A percentile compares a stretch with the other conserved stretches of the same genome.
Conservation (phyloP, 2,797 vertebrate species). For the Pseudochaenichthys georgianus region DNA sequence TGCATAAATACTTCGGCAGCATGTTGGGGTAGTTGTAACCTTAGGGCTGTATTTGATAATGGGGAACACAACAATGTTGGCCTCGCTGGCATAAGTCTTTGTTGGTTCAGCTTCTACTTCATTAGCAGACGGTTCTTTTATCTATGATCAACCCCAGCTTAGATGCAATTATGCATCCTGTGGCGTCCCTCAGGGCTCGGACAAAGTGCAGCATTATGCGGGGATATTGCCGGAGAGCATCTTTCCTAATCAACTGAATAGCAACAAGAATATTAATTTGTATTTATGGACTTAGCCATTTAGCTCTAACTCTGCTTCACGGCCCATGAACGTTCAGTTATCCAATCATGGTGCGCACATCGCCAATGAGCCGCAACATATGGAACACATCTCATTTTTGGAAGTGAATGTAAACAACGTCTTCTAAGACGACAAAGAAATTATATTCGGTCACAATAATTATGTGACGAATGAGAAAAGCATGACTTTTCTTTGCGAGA, state of each 20-base stretch:
- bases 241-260: neutral
- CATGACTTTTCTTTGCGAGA: neutral
- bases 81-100: too few species aligned
- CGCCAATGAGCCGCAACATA: conserved; percentile 3
- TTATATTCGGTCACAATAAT: neutral
- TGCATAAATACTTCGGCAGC: too few species aligned
- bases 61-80: too few species aligned
- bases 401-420: neutral
- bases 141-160: neutral
- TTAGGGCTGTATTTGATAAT: too few species aligned
- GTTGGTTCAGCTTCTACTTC: too few species aligned
- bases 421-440: neutral
- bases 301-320: neutral
- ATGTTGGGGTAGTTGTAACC: too few species aligned
- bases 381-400: neutral
- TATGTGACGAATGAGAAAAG: neutral
- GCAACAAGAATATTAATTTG: neutral
- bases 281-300: neutral
- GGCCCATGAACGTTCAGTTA: neutral
- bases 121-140: too few species aligned
- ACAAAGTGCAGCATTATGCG: neutral
- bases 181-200: neutral
- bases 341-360: neutral
- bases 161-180: neutral
- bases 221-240: neutral